Conservation (phyloP, 1,140 invertebrate genomes). For the Hyphantria cunea region DNA sequence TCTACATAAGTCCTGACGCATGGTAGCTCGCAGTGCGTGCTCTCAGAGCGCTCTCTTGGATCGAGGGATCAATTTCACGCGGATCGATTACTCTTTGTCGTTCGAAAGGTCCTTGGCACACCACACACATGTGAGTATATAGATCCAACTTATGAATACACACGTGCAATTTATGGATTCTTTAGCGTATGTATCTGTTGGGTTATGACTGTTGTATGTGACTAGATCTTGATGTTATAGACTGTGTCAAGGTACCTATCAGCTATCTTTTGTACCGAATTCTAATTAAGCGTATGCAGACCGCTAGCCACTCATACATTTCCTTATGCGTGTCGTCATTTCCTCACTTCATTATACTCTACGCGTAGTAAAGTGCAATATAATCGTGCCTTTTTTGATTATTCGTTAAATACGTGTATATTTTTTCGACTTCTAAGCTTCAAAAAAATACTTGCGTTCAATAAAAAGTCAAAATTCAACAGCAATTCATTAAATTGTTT, state of each 20-base stretch:
- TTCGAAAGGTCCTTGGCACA: slow-evolving; percentile 26
- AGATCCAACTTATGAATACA: slow-evolving; percentile 10
- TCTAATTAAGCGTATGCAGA: no score
- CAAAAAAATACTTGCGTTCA: no score
- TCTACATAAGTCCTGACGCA: slow-evolving; percentile 10
- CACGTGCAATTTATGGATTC: slow-evolving; percentile 11
- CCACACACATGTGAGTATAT: slow-evolving; percentile 13
- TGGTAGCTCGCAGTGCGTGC: slow-evolving; percentile 51
- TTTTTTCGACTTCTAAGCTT: no score
- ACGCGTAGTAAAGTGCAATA: no score
- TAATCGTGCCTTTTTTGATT: no score
- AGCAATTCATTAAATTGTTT: no score
- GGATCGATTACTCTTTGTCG: slow-evolving; percentile 62
- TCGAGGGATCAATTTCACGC: slow-evolving; percentile 61
- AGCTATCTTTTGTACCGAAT: no score
- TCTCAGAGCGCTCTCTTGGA: slow-evolving; percentile 43
- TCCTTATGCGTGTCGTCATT: no score
- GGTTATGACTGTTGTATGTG: background rate
- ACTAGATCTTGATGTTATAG: background rate
- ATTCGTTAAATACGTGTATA: no score
- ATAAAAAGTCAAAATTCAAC: no score
- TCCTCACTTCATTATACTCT: no score
- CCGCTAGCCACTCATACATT: no score
- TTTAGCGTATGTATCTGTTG: background rate
- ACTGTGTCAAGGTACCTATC: background rate